Conservation (phyloP, 2,888 invertebrate species). For the Monopis laevigella region DNA sequence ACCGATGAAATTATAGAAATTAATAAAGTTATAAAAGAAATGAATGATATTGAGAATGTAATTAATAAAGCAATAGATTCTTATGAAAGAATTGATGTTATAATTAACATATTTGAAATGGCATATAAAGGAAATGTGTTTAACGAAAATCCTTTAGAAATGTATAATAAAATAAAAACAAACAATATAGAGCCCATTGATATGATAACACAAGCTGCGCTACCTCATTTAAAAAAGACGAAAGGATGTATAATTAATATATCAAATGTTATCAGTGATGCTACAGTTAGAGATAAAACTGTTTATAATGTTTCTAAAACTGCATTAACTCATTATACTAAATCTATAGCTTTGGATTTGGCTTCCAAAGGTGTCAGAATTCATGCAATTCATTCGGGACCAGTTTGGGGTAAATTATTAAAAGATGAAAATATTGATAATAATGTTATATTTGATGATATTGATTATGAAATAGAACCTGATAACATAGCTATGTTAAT, state of each 20-base stretch:
- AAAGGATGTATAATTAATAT: slow-evolving; percentile 1
- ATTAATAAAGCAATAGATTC: neutral
- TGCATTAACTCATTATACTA: slow-evolving; percentile 1
- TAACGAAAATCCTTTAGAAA: neutral
- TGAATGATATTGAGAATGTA: neutral
- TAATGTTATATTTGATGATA: neutral
- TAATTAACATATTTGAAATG: slow-evolving; percentile 4
- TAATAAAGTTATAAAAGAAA: neutral
- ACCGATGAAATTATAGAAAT: neutral
- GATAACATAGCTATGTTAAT: slow-evolving; percentile 1
- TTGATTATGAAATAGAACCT: neutral
- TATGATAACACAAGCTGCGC: neutral
- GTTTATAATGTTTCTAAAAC: neutral
- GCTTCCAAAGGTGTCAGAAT: slow-evolving; percentile 1
- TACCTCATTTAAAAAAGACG: neutral
- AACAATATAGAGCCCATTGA: neutral
- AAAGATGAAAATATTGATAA: neutral
- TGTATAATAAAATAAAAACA: neutral
- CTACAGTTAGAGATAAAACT: neutral
- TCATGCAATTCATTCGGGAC: neutral
- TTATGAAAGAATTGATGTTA: neutral
- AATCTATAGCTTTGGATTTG: neutral
- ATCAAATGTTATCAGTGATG: neutral
- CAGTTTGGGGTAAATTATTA: neutral
- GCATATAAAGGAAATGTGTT: neutral